Evolutionary conservation across 2,797 vertebrate genomes (phyloP).

Genomic region (Bradypodion ventrale): DNA sequence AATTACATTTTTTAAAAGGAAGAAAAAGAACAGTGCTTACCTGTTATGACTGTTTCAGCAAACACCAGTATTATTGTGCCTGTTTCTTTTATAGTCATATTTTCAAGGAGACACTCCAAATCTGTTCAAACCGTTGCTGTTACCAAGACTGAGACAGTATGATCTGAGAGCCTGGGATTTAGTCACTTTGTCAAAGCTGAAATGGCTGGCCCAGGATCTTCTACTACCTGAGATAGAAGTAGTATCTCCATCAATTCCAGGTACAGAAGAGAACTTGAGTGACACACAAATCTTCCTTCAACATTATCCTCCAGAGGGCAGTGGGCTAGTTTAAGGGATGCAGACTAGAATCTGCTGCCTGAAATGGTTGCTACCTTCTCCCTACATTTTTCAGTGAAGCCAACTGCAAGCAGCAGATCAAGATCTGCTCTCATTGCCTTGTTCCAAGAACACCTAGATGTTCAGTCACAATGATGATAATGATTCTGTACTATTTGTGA

Average conservation of each 20-base stretch:
- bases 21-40: not conserved
- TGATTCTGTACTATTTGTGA: not conserved
- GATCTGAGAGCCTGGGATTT: no score
- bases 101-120: not conserved
- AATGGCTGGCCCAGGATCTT: not conserved
- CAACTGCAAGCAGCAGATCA: no score
- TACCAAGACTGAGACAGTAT: not conserved
- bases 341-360: not conserved
- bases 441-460: no score
- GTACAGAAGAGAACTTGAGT: not conserved
- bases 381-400: no score
- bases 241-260: not conserved
- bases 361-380: no score
- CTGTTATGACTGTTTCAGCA: not conserved
- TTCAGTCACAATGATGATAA: not conserved
- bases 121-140: not conserved
- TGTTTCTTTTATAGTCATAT: not conserved
- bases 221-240: not conserved
- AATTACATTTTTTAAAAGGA: not conserved
- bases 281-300: not conserved
- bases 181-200: not conserved
- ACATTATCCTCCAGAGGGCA: not conserved
- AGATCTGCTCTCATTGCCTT: no score
- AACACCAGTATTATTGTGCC: not conserved
- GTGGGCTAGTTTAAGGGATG: not conserved